Base-by-base conservation (phyloP, 2,113 vertebrate species). In the Candoia aspera region DNA sequence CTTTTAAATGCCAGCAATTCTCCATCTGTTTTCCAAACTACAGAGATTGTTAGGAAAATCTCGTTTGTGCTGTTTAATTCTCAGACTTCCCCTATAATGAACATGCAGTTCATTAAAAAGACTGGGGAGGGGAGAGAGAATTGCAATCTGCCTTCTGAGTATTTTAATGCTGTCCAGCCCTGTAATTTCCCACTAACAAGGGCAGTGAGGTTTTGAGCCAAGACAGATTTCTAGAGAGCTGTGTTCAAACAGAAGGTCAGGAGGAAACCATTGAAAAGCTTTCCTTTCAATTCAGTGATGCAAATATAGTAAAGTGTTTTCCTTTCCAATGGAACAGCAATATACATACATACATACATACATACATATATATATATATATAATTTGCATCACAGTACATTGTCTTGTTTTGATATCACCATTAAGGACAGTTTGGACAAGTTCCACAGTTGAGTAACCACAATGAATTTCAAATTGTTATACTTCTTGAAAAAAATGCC, bases 21-120 rank as follows among this genome's bases (percentile, higher is more conserved):
- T 96, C 95, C 94, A 95, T 96, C 96, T 97, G 95, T 94, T 96
- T 89, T 95, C 92, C 73, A 89, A 64, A 95, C 91, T 86, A 92
- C 84, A 89, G 88, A 87, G 93, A 79, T 94, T 92, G 92, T 95
- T 95, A 95, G 92, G 54, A 88, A 87, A 86, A 37, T 92, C 96
- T 64, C 29, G 49, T 95, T 95, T 95, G 94, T 95, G 88, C 92
- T 85, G 49, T 91, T 97, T 94, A 93, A 94, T 96, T 93, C 92
- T 88, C 94, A 37, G 53, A 29, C 59, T 94, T 93, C 89, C 91
- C 87, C 42, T 96, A 89, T 96, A 96, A 94, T 95, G 92, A 95
- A 96, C 95, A 95, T 87, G 49, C 60, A 96, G 92, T 95, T 96
- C 84, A 87, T 96, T 97, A 90, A 92, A 92, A 24, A 84, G 85